A percentile compares a stretch with the other conserved stretches of the same genome.
Conservation (phyloP, 1,140 invertebrate species). For the Drosophila repletoides region DNA sequence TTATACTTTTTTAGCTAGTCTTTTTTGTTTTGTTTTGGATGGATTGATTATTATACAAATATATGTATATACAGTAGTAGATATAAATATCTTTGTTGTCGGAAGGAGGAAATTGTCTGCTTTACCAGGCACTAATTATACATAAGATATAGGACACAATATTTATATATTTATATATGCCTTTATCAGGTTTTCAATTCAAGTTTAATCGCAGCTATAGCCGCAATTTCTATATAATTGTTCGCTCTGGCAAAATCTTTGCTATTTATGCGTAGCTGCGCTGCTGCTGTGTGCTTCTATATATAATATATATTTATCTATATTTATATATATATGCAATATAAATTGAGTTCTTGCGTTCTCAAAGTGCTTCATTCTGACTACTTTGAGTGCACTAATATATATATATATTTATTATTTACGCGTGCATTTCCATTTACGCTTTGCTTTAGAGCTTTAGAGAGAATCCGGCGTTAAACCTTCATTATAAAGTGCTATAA, state of each 20-base stretch:
- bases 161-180: constrained; percentile 8
- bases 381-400: constrained; percentile 54
- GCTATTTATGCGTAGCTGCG: constrained; percentile 45
- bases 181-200: constrained; percentile 9
- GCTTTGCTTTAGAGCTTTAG: no score
- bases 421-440: constrained; percentile 52
- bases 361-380: constrained; percentile 48
- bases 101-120: constrained; percentile 56
- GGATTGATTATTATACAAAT: constrained; percentile 41
- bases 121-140: constrained; percentile 35
- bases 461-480: constrained; percentile 68
- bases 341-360: constrained; percentile 36
- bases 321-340: constrained; percentile 43
- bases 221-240: constrained; percentile 15
- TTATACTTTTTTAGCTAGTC: constrained; percentile 53
- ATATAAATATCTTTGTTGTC: constrained; percentile 31
- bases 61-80: constrained; percentile 38
- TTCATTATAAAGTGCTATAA: constrained; percentile 76
- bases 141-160: constrained; percentile 35
- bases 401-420: no score
- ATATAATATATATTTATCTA: constrained; percentile 39
- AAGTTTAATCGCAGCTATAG: constrained; percentile 15
- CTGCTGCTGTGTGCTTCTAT: constrained; percentile 40
- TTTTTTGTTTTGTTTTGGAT: constrained; percentile 34
- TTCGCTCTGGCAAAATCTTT: constrained; percentile 54